phyloP scores from a whole-genome alignment of 2,888 invertebrate species.

The Octodonta nipae region DNA sequence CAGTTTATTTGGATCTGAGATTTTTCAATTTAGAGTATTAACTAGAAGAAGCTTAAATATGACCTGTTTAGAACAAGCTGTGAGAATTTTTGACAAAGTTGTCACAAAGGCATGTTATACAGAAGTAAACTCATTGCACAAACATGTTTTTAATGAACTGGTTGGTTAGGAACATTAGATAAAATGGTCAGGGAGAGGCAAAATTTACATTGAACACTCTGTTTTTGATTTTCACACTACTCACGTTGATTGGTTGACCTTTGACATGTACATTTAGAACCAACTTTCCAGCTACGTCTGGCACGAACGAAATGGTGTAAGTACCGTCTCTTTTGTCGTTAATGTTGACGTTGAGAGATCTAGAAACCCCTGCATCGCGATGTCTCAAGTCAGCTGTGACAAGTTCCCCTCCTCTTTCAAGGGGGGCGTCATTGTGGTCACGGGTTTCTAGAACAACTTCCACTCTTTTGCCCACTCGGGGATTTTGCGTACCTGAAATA shows the following conservation, averaged over 20 bases:
- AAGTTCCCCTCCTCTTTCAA: slow-evolving; percentile 54
- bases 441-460: slow-evolving; percentile 47
- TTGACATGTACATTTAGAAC: slow-evolving; percentile 48
- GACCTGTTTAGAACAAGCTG: no score
- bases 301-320: slow-evolving; percentile 46
- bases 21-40: no score
- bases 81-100: no score
- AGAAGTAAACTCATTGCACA: no score
- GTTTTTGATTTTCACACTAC: no score
- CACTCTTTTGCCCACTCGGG: slow-evolving; percentile 49
- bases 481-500: slow-evolving; percentile 40
- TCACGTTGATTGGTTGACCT: slow-evolving; percentile 52
- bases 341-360: slow-evolving; percentile 39
- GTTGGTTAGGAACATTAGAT: no score
- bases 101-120: no score
- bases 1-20: no score
- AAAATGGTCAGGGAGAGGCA: no score
- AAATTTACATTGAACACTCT: no score
- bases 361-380: slow-evolving; percentile 36
- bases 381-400: slow-evolving; percentile 44
- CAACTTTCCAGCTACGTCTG: slow-evolving; percentile 50
- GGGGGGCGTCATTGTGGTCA: slow-evolving; percentile 47
- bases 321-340: slow-evolving; percentile 51
- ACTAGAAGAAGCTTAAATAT: no score
- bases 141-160: no score